phyloP scores from a whole-genome alignment of 2,888 invertebrate genomes.

The Leucania comma region DNA sequence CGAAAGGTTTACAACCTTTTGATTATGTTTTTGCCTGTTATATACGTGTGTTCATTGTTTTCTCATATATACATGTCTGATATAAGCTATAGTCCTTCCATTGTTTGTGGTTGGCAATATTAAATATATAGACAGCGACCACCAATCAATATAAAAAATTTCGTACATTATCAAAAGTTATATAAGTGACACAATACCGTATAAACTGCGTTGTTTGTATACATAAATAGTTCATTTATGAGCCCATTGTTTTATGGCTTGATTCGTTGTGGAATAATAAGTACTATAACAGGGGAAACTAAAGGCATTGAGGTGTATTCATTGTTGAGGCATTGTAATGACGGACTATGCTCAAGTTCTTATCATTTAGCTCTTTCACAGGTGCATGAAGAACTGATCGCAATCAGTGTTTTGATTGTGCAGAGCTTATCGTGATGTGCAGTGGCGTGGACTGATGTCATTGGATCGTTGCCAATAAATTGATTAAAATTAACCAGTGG shows the following conservation, averaged over 20 bases:
- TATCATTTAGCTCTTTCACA: constrained; percentile 41
- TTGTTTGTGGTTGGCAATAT: constrained; percentile 35
- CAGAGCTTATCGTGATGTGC: constrained; percentile 46
- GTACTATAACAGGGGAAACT: constrained; percentile 17
- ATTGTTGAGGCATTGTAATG: constrained; percentile 23
- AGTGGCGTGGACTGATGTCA: constrained; percentile 48
- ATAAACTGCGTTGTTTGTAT: constrained; percentile 12
- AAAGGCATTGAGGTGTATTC: constrained; percentile 21
- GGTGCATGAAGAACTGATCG: constrained; percentile 36
- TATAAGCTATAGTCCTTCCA: constrained; percentile 50
- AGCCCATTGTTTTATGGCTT: constrained; percentile 36
- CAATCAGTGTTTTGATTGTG: constrained; percentile 64
- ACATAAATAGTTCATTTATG: constrained; percentile 22
- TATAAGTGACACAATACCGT: constrained; percentile 7
- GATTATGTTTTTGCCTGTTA: constrained; percentile 41
- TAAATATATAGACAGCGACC: constrained; percentile 15
- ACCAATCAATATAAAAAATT: constrained; percentile 13
- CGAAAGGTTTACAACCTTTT: constrained; percentile 45
- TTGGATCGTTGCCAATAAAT: constrained; percentile 63
- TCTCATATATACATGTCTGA: constrained; percentile 47
- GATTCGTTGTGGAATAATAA: constrained; percentile 35
- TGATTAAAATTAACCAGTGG: constrained; percentile 42
- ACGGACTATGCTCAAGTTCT: constrained; percentile 27
- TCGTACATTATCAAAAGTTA: constrained; percentile 3
- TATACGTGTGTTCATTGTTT: constrained; percentile 49